phyloP scores from a whole-genome alignment of 2,797 vertebrate species.

The Acrocephalus scirpaceus region DNA sequence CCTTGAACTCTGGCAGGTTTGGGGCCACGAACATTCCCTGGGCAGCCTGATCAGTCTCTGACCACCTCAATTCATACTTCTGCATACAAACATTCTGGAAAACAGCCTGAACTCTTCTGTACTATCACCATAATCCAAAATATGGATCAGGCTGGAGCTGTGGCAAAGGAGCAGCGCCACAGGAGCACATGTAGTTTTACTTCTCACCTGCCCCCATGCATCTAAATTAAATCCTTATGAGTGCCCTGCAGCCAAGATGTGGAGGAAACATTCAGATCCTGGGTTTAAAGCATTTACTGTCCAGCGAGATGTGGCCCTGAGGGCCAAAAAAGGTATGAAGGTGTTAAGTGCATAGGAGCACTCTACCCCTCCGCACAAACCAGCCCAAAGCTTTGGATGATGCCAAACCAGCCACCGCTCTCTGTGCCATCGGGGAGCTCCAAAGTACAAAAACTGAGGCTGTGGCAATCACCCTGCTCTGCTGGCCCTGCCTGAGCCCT shows the following conservation, averaged over 20 bases:
- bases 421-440: neutral
- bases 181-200: neutral
- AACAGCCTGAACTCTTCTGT: neutral
- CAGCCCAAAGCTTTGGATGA: accelerated
- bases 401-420: neutral
- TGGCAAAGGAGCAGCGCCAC: neutral
- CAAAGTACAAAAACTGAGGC: neutral
- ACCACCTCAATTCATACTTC: neutral
- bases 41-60: neutral
- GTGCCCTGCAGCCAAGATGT: neutral
- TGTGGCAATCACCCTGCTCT: neutral
- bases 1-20: neutral
- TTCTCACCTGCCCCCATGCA: neutral
- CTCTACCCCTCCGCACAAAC: neutral
- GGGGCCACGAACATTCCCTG: neutral
- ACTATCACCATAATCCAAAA: neutral
- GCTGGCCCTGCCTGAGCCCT: neutral
- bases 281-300: neutral
- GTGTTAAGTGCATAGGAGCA: neutral
- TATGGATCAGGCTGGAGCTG: accelerated
- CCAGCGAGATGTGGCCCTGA: accelerated
- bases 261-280: neutral
- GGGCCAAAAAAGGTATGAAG: neutral
- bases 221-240: neutral
- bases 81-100: neutral